phyloP scores from a whole-genome alignment of 64 coral and sea anemone species.

The Montipora efflorescens region DNA sequence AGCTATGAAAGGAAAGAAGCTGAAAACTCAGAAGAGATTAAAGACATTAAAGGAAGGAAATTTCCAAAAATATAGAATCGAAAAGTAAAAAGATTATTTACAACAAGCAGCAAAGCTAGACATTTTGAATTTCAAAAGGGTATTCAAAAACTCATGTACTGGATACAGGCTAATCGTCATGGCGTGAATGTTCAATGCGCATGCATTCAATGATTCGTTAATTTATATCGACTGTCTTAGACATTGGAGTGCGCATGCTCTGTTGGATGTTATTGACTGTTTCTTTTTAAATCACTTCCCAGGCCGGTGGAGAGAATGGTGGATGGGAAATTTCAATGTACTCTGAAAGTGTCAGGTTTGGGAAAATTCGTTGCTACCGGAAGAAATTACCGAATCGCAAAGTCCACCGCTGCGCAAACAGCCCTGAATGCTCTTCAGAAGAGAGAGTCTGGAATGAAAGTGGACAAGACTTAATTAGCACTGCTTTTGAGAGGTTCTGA shows the following conservation, averaged over 20 bases:
- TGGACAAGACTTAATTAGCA: neutral
- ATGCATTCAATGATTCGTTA: too few relatives aligned
- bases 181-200: too few relatives aligned
- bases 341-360: constrained; percentile 55
- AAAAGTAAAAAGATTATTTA: too few relatives aligned
- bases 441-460: neutral
- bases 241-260: too few relatives aligned
- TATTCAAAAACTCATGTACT: too few relatives aligned
- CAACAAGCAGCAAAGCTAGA: too few relatives aligned
- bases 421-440: constrained; percentile 33
- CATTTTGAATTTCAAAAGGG: too few relatives aligned
- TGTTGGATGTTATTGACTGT: neutral
- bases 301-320: constrained; percentile 73
- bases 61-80: neutral
- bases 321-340: constrained; percentile 52
- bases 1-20: neutral
- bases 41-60: constrained; percentile 13
- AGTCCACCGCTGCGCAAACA: constrained; percentile 62
- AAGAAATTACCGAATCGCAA: constrained; percentile 72
- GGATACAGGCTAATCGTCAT: too few relatives aligned
- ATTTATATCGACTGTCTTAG: too few relatives aligned
- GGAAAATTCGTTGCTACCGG: constrained; percentile 62
- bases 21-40: neutral
- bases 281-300: neutral
- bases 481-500: too few relatives aligned